Evolutionary conservation across 2,888 invertebrate species (phyloP).

Genomic region (Drosophila anomalipes): DNA sequence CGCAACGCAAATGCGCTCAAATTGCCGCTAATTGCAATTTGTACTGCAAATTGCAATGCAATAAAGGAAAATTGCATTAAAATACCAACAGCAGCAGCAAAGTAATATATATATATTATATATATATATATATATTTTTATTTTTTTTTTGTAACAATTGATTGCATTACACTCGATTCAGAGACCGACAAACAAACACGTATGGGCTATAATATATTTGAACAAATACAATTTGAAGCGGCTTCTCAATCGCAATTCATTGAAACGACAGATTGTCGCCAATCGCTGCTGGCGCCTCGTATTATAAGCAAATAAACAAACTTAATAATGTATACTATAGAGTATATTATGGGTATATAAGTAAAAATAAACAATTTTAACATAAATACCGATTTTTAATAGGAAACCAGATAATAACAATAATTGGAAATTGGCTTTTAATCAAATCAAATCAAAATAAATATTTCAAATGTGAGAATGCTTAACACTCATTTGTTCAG

Average conservation of each 20-base stretch:
- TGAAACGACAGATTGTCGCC: conserved; percentile 55
- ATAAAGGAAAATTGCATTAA: conserved; percentile 58
- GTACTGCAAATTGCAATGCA: conserved; percentile 50
- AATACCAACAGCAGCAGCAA: conserved; percentile 16
- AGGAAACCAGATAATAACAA: neutral
- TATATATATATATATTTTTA: neutral
- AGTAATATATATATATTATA: neutral
- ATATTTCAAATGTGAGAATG: neutral
- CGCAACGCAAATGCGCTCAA: conserved; percentile 61
- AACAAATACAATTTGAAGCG: conserved; percentile 52
- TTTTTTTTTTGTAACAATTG: conserved; percentile 9
- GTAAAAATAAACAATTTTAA: neutral
- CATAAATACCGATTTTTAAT: too few species aligned
- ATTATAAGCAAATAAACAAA: conserved; percentile 40
- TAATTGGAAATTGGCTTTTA: neutral
- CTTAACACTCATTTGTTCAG: neutral
- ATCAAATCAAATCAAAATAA: neutral
- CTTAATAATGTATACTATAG: neutral
- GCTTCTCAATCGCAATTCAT: neutral
- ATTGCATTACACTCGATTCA: conserved; percentile 34
- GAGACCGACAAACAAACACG: conserved; percentile 18
- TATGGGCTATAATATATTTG: conserved; percentile 46
- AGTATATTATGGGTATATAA: neutral
- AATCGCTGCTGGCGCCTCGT: conserved; percentile 54
- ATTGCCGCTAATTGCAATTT: conserved; percentile 76